Base-by-base conservation (phyloP, 2,797 vertebrate species). In the Gephyroberyx darwinii region DNA sequence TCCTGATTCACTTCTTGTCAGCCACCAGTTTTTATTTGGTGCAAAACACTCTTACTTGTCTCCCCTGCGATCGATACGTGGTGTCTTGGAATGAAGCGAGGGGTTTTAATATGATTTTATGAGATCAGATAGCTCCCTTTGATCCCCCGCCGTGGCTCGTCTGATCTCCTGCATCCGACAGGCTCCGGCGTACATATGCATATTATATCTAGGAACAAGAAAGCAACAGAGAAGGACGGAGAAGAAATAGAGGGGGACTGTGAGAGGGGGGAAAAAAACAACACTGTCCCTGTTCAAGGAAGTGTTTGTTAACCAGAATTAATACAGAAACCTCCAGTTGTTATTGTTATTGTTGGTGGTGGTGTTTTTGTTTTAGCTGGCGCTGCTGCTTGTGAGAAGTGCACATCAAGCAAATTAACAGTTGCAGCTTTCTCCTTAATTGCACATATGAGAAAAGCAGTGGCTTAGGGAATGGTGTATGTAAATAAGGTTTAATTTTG, bases 361-460 rank as follows among this genome's bases (percentile, higher is more conserved):
- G 84, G 33, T 53, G 62, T 45, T 89, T 91, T 92, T 89, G 78
- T 90, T 90, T 87, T 84, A 84, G 86, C 82, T 88, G 81, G 83
- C 84, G 71, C 75, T 33, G 82, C 83, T 69, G 85, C 89, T 85
- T 78, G 79, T 82, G 86, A 91, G 87, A 87, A 88, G 74, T 85
- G 83, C 89, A 89, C 74, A 91, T 90, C 88, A 92, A 90, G 89
- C 90, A 93, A 92, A 93, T 93, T 88, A 93, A 90, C 82, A 87
- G 87, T 87, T 78, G 80, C 86, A 86, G 90, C 88, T 88, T 90
- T 87, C 89, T 88, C 89, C 88, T 88, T 93, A 92, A 92, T 92
- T 93, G 91, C 85, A 87, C 87, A 81, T 88, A 84, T 81, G 85
- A 90, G 89, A 80, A 89, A 92, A 90, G 68, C 77, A n/a, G 79